A percentile compares a stretch with the other conserved stretches of the same genome.
Evolutionary conservation across 2,113 vertebrate species (phyloP).

Genomic region (Helogale parvula): DNA sequence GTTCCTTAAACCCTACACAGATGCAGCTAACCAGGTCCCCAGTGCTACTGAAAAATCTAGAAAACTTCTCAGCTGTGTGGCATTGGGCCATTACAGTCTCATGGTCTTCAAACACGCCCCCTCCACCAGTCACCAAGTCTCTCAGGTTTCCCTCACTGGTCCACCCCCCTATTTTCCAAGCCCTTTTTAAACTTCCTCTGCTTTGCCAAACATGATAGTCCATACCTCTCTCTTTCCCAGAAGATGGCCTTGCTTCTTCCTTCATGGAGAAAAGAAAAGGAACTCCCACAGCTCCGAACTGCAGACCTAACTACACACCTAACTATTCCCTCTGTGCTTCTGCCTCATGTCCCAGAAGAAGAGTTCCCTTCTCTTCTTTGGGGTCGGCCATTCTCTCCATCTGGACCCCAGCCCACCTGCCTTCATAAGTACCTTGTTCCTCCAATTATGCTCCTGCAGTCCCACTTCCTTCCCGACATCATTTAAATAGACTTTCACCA

Average conservation of each 20-base stretch:
- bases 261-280: not conserved
- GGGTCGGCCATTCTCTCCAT: not conserved
- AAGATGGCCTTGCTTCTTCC: not conserved
- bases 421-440: not conserved
- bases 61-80: not conserved
- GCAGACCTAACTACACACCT: not conserved
- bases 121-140: not conserved
- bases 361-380: not conserved
- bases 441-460: not conserved
- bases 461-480: not conserved
- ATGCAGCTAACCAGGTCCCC: not conserved
- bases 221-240: not conserved
- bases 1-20: not conserved
- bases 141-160: not conserved
- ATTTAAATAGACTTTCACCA: not conserved
- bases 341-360: not conserved
- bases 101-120: not conserved
- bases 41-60: not conserved
- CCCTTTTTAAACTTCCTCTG: not conserved
- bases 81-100: not conserved
- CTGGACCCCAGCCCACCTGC: not conserved
- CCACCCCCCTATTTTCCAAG: not conserved
- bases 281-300: not conserved
- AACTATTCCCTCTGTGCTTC: not conserved
- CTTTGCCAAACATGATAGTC: not conserved